Evolutionary conservation across 2,797 vertebrate species (phyloP).

Genomic region (Heteromormyrus szaboi): DNA sequence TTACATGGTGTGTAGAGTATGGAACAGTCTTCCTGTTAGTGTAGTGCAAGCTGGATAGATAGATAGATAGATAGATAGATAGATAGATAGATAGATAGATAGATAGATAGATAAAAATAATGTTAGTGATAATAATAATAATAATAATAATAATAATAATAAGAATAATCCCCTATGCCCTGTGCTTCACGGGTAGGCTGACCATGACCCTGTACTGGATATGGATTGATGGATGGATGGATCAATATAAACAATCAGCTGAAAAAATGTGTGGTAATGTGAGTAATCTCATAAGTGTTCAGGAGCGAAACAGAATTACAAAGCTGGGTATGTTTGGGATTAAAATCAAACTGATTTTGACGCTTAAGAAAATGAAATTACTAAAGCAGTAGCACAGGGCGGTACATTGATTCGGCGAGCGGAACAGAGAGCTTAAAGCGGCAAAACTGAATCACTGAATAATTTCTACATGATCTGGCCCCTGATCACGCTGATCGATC

Average conservation of each 20-base stretch:
- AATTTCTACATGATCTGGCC: not conserved
- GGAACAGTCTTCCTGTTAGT: not conserved
- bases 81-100: too few species aligned
- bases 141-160: not conserved
- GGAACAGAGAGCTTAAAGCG: not conserved
- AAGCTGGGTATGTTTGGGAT: not conserved
- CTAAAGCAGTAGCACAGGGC: not conserved
- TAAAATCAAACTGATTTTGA: not conserved
- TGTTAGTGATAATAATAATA: not conserved
- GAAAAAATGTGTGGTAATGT: not conserved
- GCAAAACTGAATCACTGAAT: not conserved
- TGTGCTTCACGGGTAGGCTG: not conserved
- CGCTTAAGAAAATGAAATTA: conserved; percentile 3
- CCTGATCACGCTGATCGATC: not conserved
- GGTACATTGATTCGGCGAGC: not conserved
- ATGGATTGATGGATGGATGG: not conserved
- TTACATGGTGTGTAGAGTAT: not conserved
- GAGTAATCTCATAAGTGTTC: conserved; percentile 4
- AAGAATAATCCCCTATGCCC: not conserved
- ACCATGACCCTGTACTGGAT: not conserved
- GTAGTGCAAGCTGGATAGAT: not conserved
- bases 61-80: too few species aligned
- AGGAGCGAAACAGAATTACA: not conserved
- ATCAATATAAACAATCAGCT: not conserved
- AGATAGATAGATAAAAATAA: not conserved